phyloP scores from a whole-genome alignment of 2,113 vertebrate genomes.

The Xerus inauris region DNA sequence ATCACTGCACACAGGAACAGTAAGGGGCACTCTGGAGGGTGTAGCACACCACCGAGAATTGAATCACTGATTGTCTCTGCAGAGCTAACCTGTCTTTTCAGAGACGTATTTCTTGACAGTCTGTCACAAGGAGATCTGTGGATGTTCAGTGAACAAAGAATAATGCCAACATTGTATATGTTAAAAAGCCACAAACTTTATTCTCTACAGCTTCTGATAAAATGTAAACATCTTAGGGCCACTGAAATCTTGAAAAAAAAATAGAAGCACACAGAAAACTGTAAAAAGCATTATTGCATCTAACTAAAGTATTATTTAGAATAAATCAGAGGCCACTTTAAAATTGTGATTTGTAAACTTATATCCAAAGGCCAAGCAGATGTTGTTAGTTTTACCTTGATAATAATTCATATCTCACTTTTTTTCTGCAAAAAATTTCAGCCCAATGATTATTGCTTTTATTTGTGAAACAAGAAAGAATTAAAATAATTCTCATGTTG shows the following conservation, averaged over 20 bases:
- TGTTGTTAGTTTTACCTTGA: not conserved
- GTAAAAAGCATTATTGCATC: not conserved
- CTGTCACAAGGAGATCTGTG: conserved; percentile 76
- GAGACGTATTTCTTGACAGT: conserved; percentile 84
- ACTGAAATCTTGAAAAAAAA: not conserved
- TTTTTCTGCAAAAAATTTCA: not conserved
- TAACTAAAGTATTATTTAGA: conserved; percentile 1
- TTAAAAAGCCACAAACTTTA: conserved; percentile 77
- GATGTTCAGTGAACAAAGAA: conserved; percentile 80
- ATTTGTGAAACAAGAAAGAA: not conserved
- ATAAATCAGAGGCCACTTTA: not conserved
- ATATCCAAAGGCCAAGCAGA: conserved; percentile 2
- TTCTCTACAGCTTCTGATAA: conserved; percentile 75
- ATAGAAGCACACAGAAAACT: not conserved
- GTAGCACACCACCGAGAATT: conserved; percentile 69
- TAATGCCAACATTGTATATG: conserved; percentile 76
- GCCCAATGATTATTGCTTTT: conserved; percentile 34
- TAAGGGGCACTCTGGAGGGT: conserved; percentile 68
- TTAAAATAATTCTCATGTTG: conserved; percentile 19
- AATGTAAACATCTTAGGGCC: conserved; percentile 66
- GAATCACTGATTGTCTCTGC: conserved; percentile 79
- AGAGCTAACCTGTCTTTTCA: conserved; percentile 84
- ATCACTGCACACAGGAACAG: conserved; percentile 76
- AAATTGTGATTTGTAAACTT: not conserved
- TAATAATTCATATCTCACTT: not conserved